phyloP scores from a whole-genome alignment of 2,888 invertebrate genomes.

The Drosophila yooni region DNA sequence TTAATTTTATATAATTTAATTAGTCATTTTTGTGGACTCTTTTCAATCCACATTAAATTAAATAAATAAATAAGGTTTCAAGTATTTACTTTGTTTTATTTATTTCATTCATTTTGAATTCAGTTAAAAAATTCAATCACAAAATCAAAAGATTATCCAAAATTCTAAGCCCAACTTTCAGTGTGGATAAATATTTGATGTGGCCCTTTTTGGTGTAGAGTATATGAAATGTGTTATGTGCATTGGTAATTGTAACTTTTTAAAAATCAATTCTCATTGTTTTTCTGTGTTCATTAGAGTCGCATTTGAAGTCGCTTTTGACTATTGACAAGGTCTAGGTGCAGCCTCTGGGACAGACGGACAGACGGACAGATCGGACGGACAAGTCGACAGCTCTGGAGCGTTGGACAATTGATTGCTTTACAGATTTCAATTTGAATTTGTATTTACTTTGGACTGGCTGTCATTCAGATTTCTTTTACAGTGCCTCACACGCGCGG shows the following conservation, averaged over 20 bases:
- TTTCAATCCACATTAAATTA: background rate
- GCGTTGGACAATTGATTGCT: conserved; percentile 71
- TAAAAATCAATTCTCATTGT: conserved; percentile 71
- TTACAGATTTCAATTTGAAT: conserved; percentile 61
- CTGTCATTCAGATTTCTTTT: conserved; percentile 75
- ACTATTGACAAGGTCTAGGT: conserved; percentile 81
- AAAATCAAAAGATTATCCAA: background rate
- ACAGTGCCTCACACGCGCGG: conserved; percentile 56
- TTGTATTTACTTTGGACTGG: conserved; percentile 56
- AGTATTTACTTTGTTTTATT: background rate
- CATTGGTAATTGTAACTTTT: conserved; percentile 58
- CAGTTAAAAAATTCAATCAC: background rate
- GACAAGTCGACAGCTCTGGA: conserved; percentile 49
- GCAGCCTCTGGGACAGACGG: conserved; percentile 64
- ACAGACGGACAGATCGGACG: conserved; percentile 17
- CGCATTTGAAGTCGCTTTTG: conserved; percentile 61
- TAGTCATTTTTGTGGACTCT: background rate
- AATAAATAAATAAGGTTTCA: too few relatives aligned
- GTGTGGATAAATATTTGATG: too few relatives aligned
- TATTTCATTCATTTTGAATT: background rate
- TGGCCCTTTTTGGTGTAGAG: conserved; percentile 15
- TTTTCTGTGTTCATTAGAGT: conserved; percentile 60
- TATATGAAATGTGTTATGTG: conserved; percentile 37
- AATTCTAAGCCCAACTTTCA: background rate
- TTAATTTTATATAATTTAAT: too few relatives aligned